Conservation (phyloP, 2,113 vertebrate genomes). For the Oryzias javanicus region DNA sequence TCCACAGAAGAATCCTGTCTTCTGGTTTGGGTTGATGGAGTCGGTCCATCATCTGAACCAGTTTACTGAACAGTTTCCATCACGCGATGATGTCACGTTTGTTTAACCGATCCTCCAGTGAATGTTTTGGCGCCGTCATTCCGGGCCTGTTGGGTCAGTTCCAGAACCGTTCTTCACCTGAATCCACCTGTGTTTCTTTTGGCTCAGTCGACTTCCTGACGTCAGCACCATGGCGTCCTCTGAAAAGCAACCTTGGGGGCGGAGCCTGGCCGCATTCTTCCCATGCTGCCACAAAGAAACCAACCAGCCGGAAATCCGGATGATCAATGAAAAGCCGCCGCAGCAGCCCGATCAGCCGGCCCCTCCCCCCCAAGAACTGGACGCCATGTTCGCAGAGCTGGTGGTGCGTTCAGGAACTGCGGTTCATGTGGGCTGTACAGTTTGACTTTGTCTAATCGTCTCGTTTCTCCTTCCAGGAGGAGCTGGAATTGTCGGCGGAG, state of each 20-base stretch:
- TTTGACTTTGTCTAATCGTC: not conserved
- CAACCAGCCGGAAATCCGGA: slow-evolving; percentile 88
- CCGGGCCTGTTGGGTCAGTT: not conserved
- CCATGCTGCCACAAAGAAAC: slow-evolving; percentile 88
- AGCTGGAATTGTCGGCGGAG: slow-evolving; percentile 91
- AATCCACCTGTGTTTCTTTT: not conserved
- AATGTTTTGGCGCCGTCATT: not conserved
- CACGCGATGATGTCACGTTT: too few relatives aligned
- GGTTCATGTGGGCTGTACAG: not conserved
- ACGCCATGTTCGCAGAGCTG: slow-evolving; percentile 87
- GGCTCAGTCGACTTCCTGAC: not conserved
- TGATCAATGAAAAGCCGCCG: slow-evolving; percentile 80
- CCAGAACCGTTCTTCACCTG: not conserved
- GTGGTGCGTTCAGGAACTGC: slow-evolving; percentile 81
- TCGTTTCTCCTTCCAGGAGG: slow-evolving; percentile 78
- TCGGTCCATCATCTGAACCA: too few relatives aligned
- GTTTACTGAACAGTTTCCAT: too few relatives aligned
- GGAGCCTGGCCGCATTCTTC: slow-evolving; percentile 82
- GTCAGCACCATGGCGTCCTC: slow-evolving; percentile 80
- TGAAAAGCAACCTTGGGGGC: slow-evolving; percentile 76
- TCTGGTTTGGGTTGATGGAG: too few relatives aligned
- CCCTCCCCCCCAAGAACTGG: slow-evolving; percentile 88
- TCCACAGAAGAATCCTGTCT: too few relatives aligned
- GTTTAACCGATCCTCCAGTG: too few relatives aligned
- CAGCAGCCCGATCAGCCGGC: slow-evolving; percentile 83